phyloP scores from a whole-genome alignment of 2,113 vertebrate genomes.

The Mormoops blainvillei region DNA sequence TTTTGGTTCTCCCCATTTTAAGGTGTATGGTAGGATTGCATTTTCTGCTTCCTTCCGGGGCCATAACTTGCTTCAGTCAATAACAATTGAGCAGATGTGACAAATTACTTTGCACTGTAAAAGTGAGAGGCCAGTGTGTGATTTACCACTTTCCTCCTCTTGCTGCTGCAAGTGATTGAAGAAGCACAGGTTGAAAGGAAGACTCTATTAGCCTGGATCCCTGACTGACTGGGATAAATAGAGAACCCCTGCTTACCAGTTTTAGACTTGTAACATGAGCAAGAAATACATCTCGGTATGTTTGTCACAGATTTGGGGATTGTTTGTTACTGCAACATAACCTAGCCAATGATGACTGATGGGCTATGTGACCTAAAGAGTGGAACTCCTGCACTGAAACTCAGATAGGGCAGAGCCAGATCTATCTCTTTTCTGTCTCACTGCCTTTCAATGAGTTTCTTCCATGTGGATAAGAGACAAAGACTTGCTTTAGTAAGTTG shows the following conservation, averaged over 20 bases:
- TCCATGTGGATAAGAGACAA: not conserved
- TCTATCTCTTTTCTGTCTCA: not conserved
- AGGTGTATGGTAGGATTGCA: not conserved
- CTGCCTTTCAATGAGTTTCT: not conserved
- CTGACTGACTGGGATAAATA: not conserved
- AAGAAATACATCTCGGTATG: not conserved
- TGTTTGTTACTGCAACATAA: not conserved
- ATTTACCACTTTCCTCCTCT: not conserved
- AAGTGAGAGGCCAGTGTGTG: not conserved
- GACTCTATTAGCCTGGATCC: not conserved
- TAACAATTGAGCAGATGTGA: not conserved
- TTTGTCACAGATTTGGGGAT: not conserved
- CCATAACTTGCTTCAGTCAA: not conserved
- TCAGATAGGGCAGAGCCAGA: not conserved
- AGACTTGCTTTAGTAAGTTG: not conserved
- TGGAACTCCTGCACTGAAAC: not conserved
- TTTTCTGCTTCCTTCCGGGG: not conserved
- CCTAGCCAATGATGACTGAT: not conserved
- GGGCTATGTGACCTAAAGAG: not conserved
- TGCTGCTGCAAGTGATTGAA: not conserved
- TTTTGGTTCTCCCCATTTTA: not conserved
- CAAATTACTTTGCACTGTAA: not conserved
- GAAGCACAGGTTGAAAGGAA: not conserved
- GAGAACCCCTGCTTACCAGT: not conserved
- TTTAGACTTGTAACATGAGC: not conserved